Evolutionary conservation across 1,140 invertebrate species (phyloP), one percentile per base, ranked within the genome.

Genomic region (Geopemphigus sp.): DNA sequence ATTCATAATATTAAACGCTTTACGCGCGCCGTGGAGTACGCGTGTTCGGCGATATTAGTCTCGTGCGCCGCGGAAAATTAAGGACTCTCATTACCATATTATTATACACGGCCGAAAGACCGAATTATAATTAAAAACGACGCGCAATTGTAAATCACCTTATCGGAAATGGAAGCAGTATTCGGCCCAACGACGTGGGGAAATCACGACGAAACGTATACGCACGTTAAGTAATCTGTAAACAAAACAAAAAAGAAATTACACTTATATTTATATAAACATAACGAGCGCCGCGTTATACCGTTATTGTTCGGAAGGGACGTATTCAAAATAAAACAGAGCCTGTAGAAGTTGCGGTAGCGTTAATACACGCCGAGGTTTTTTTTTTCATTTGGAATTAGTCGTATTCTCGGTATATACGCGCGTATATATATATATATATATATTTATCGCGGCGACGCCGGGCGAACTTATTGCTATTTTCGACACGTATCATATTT

Each of bases 401-500:
- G 66, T 50, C 50, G 66, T 68, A 50, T 68, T 50, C 50, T 50
- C 66, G 24, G 45, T 50, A 68, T 68, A 50, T 26, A n/a, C n/a
- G n/a, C n/a, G n/a, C n/a, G n/a, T n/a, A n/a, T n/a, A n/a, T n/a
- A n/a, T n/a, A n/a, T n/a, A n/a, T n/a, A n/a, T n/a, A n/a, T n/a
- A n/a, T n/a, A n/a, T n/a, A n/a, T 50, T 6, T 50, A 50, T 39
- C 32, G 32, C 8, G 32, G 8, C 8, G 32, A 39, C 3, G 32
- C 3, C 32, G 8, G 29, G 15, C 17, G 26, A 68, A 1, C 72
- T 56, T 76, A 76, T 76, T 76, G 73, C 56, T 59, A 76, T 76
- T 76, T 76, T 59, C n/a, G 54, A 57, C 73, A 76, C 73, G 73
- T 76, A 45, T 57, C 54, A 57, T 57, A 59, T 76, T 56, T 59